Evolutionary conservation across 2,888 invertebrate genomes (phyloP), one percentile per base, ranked within the genome.

Genomic region (Agriotes lineatus): DNA sequence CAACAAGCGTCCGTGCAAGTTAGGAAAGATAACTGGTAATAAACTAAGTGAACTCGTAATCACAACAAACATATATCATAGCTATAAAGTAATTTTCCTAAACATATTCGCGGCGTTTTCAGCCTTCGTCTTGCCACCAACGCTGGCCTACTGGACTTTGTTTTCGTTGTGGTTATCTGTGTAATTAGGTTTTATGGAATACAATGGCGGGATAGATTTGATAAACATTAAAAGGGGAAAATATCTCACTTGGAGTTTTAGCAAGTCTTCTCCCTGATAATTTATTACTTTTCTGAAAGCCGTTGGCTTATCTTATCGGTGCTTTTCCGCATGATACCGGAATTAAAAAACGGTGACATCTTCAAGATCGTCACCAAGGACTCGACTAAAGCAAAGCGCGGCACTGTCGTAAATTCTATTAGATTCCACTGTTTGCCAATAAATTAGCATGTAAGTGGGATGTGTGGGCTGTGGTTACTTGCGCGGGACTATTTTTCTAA

Each of bases 371-470:
- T 4, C 18, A 7, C 22, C 48, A 48, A 48, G 48, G 48, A 9
- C 19, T 48, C 5, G 1, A 7, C n/a, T n/a, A 7, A 3, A 25
- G 7, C 25, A 5, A 25, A 25, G 12, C 22, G 25, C n/a, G 4
- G 12, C 48, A 48, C 2, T 48, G n/a, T n/a, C 7, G n/a, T 9
- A 48, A 12, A 22, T 25, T 25, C 25, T 25, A 7, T 5, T 48
- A 14, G 12, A 14, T 52, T 52, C n/a, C 35, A 19, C 30, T 52
- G 52, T 33, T 33, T 52, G 33, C 33, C 10, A 10, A 33, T 52
- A 52, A 52, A 52, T 52, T 52, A 52, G 10, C 52, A 35, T 52
- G 18, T 52, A 33, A 33, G 33, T 52, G 33, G 33, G 52, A 22
- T 33, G 33, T 33, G 52, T 52, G 33, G 52, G 52, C n/a, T 22